These are phyloP conservation scores for Callipepla californica DNA, from an alignment of 2,113 vertebrate species.

Conservation along the genomic window DNA sequence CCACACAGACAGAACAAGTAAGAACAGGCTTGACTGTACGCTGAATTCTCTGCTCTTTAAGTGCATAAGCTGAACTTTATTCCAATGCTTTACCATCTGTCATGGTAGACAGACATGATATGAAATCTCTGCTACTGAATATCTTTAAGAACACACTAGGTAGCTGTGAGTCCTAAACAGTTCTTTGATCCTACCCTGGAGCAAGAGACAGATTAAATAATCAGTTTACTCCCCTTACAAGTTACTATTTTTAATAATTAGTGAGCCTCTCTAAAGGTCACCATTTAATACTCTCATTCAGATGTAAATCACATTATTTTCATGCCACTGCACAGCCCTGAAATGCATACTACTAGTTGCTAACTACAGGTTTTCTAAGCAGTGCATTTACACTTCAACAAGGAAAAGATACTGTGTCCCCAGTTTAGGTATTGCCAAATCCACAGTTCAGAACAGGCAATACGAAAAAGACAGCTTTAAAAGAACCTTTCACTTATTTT, in stretches of 20 bases:
- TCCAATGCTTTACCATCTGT: neutral
- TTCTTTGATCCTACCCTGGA: neutral
- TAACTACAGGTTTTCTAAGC: neutral
- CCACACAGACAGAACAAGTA: neutral
- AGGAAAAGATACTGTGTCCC: neutral
- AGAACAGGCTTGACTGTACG: neutral
- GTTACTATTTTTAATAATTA: slow-evolving; percentile 7
- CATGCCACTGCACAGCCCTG: neutral
- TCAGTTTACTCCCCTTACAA: neutral
- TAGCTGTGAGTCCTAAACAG: neutral
- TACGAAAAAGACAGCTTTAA: neutral
- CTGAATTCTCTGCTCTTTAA: neutral
- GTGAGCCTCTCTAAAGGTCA: neutral
- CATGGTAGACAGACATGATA: neutral
- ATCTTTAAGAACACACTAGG: neutral
- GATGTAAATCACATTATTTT: neutral
- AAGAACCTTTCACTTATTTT: neutral
- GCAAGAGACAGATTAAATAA: slow-evolving; percentile 32
- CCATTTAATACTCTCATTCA: neutral
- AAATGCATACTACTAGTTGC: neutral
- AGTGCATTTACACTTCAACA: neutral
- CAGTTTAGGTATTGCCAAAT: neutral
- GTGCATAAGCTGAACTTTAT: neutral
- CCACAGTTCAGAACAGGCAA: neutral
- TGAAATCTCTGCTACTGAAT: neutral